A percentile compares a stretch with the other conserved stretches of the same genome.
These are phyloP conservation scores for Drosophila testacea DNA, from an alignment of 2,888 invertebrate species.

Conservation along the genomic window DNA sequence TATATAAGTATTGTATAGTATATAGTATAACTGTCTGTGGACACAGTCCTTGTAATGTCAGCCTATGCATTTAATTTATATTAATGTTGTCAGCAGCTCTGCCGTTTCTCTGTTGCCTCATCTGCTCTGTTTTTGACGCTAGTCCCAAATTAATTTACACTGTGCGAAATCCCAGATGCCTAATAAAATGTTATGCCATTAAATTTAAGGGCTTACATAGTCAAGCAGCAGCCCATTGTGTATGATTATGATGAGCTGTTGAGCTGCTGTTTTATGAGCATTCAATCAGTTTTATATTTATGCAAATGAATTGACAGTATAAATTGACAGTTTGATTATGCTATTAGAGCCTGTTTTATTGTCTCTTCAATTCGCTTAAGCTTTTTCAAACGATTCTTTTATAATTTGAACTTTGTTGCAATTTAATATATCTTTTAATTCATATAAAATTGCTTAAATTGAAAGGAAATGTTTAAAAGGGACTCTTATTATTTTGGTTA, in stretches of 20 bases:
- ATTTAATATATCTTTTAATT: not conserved
- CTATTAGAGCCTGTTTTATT: conserved; percentile 26
- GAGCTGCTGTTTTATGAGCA: conserved; percentile 40
- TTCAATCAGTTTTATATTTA: conserved; percentile 69
- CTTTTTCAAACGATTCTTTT: not conserved
- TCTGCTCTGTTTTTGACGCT: conserved; percentile 12
- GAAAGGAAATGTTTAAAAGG: not conserved
- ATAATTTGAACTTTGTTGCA: not conserved
- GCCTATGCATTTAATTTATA: conserved; percentile 75
- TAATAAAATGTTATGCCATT: conserved; percentile 58
- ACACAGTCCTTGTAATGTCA: conserved; percentile 46
- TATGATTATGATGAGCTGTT: conserved; percentile 46
- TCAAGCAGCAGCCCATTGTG: conserved; percentile 24
- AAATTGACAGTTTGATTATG: conserved; percentile 61
- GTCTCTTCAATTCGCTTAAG: not conserved
- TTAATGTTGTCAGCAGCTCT: conserved; percentile 65
- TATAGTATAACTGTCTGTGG: conserved; percentile 16
- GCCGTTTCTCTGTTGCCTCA: not conserved
- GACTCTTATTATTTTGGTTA: not conserved
- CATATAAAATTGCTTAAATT: not conserved
- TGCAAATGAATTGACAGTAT: conserved; percentile 68
- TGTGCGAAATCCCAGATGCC: conserved; percentile 64
- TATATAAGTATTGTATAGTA: not conserved
- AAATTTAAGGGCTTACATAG: conserved; percentile 39
- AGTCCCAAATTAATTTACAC: conserved; percentile 71